Evolutionary conservation across 1,140 invertebrate genomes (phyloP).

Genomic region (Tetramorium alpestre): DNA sequence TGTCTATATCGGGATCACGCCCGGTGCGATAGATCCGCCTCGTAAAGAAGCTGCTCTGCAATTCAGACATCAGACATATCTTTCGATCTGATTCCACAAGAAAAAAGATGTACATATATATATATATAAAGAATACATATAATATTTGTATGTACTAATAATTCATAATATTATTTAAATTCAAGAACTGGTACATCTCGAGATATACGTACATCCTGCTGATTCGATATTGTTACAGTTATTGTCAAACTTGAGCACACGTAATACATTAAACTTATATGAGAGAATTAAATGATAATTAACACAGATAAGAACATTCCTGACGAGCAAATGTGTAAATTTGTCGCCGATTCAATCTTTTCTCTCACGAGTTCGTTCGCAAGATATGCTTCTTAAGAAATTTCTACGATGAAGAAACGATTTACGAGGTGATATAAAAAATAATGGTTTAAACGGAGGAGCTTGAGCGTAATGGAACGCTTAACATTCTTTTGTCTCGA

Average conservation of each 20-base stretch:
- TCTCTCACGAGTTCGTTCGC: not conserved
- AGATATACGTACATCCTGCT: not conserved
- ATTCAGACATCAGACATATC: not conserved
- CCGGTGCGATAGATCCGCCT: not conserved
- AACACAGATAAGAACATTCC: constrained; percentile 16
- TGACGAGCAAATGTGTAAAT: not conserved
- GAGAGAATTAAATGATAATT: constrained; percentile 30
- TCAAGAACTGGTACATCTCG: not conserved
- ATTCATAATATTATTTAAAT: constrained; percentile 6
- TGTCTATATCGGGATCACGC: constrained; percentile 40
- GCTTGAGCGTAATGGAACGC: constrained; percentile 64
- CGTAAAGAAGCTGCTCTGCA: not conserved
- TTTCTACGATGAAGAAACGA: constrained; percentile 55
- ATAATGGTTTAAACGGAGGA: constrained; percentile 69
- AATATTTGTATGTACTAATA: not conserved
- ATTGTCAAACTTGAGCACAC: not conserved
- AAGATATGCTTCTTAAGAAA: constrained; percentile 55
- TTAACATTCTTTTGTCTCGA: constrained; percentile 75
- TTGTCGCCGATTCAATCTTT: not conserved
- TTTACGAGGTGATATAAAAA: constrained; percentile 68
- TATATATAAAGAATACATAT: not conserved
- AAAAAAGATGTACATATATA: not conserved
- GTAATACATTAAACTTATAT: not conserved
- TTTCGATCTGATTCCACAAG: not conserved
- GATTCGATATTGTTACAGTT: not conserved